These are phyloP conservation scores for Exocentrus adspersus DNA, from an alignment of 2,888 invertebrate genomes.

Conservation along the genomic window DNA sequence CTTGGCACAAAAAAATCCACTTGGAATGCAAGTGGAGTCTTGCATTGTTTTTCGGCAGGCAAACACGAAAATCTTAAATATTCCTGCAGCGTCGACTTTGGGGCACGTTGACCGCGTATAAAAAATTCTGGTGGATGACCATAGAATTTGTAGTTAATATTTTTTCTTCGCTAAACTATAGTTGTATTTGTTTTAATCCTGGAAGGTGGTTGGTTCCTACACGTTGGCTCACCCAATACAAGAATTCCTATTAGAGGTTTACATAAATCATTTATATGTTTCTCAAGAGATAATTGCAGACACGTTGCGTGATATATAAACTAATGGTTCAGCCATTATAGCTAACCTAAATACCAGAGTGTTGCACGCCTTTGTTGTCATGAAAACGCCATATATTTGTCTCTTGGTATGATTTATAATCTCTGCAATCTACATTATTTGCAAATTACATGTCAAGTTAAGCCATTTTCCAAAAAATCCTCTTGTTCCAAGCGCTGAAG, in stretches of 20 bases:
- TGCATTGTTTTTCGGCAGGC: background rate
- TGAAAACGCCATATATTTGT: constrained; percentile 6
- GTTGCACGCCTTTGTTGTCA: constrained; percentile 14
- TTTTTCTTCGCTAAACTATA: too few relatives aligned
- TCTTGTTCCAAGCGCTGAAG: too few relatives aligned
- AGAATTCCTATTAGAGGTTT: background rate
- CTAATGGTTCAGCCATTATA: constrained; percentile 14
- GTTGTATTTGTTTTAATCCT: too few relatives aligned
- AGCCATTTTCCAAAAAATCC: too few relatives aligned
- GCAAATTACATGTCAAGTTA: too few relatives aligned
- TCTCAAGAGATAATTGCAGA: constrained; percentile 14
- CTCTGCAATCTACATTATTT: constrained; percentile 6
- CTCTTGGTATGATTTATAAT: constrained; percentile 4
- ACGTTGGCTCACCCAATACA: background rate
- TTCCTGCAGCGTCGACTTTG: background rate
- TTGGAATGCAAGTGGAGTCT: constrained; percentile 21
- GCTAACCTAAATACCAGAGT: constrained; percentile 26
- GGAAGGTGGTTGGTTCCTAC: background rate
- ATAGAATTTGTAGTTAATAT: background rate
- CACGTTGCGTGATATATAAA: constrained; percentile 19
- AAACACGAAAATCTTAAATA: background rate
- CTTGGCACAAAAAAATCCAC: constrained; percentile 49
- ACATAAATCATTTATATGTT: constrained; percentile 6
- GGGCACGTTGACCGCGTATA: background rate
- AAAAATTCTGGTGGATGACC: background rate